phyloP scores from a whole-genome alignment of 2,888 invertebrate genomes.

The Sphaerophoria taeniata region DNA sequence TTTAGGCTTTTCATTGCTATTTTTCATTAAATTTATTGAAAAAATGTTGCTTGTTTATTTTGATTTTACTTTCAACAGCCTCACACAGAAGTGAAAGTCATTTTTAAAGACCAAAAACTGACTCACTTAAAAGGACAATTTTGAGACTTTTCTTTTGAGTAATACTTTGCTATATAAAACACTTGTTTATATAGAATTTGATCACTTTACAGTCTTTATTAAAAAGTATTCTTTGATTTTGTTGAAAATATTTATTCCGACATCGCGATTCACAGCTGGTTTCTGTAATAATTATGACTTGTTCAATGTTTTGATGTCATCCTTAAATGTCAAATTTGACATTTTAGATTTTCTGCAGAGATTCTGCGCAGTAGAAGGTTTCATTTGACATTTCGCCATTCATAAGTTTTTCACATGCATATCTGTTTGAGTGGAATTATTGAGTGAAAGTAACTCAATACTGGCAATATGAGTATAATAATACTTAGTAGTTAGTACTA shows the following conservation, averaged over 20 bases:
- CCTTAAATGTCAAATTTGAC: constrained; percentile 54
- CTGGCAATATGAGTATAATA: no score
- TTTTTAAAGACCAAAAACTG: neutral
- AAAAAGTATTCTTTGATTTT: neutral
- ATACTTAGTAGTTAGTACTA: no score
- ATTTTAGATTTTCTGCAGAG: constrained; percentile 55
- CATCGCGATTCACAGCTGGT: constrained; percentile 56
- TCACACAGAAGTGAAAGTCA: constrained; percentile 1
- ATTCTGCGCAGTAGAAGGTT: constrained; percentile 65
- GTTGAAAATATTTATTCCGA: neutral
- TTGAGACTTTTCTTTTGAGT: neutral
- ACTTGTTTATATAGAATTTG: neutral
- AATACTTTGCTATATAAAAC: neutral
- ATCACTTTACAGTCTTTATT: neutral
- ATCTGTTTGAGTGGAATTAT: no score
- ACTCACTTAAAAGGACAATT: neutral
- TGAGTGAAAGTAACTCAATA: no score
- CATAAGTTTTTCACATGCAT: no score
- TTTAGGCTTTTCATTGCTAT: neutral
- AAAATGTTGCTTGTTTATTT: neutral
- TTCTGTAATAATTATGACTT: constrained; percentile 51
- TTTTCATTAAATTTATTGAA: neutral
- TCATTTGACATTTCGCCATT: no score
- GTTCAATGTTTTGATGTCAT: constrained; percentile 15
- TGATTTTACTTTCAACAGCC: constrained; percentile 17